Base-by-base conservation (phyloP, 2,888 invertebrate genomes). In the Homarus gammarus region DNA sequence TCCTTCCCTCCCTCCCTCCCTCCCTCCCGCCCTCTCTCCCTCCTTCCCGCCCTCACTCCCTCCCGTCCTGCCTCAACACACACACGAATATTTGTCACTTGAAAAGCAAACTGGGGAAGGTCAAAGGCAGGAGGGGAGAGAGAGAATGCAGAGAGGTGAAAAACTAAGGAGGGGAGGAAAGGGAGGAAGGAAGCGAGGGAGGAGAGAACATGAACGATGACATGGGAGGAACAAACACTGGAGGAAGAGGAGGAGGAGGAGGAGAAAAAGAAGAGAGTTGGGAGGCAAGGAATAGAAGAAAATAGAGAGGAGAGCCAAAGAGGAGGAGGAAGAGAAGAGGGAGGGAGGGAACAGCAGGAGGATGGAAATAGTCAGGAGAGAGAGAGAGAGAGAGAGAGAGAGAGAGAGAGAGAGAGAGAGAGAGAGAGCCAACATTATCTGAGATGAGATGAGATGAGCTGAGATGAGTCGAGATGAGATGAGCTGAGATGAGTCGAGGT, bases 61-160 rank as follows among this genome's bases (percentile, higher is more conserved):
- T 44, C 44, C 5, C 5, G 44, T 12, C 44, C 27, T 27, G 27
- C 27, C 27, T 27, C 64, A 27, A n/a, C n/a, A 64, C 64, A 64
- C 64, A 27, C 64, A 27, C 27, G 22, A 64, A 64, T 64, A 64
- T 64, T 64, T 64, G 64, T 64, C 64, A 64, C 64, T 64, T 64
- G 64, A 64, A 56, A 64, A 22, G 64, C 27, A 64, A 64, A 64
- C 64, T 27, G 27, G 10, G 3, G n/a, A 10, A 64, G 64, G 64
- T 64, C 64, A 64, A 27, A 64, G 64, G 64, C 27, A 5, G 27
- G 27, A 64, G 3, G 56, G 64, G 27, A 64, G 27, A 2, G 27
- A 27, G 27, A 22, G 64, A 22, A 5, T 12, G 56, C 15, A 56
- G 18, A 56, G 56, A 12, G 44, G 56, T 5, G 56, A 56, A 22